These are phyloP conservation scores for Urocynchramus pylzowi DNA, from an alignment of 2,113 vertebrate genomes.

Conservation along the genomic window DNA sequence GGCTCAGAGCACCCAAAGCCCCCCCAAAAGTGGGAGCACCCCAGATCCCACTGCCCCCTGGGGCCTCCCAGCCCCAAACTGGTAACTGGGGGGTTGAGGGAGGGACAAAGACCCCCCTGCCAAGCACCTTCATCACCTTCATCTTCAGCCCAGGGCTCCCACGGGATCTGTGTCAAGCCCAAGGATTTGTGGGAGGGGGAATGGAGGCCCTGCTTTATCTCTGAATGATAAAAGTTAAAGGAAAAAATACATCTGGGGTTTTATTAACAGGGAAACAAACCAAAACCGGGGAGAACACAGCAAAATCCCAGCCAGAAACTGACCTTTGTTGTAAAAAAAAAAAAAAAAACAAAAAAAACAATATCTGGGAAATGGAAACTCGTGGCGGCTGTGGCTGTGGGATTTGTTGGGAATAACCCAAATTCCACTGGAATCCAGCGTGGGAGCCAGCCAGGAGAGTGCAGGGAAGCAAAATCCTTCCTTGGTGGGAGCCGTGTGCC, in stretches of 20 bases:
- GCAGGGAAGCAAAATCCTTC: not conserved
- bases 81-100: too few species aligned
- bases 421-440: not conserved
- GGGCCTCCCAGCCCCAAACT: not conserved
- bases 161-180: not conserved
- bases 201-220: not conserved
- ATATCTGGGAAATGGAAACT: not conserved
- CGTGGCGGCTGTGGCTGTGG: fast-evolving
- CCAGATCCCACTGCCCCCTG: not conserved
- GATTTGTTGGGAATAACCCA: conserved; percentile 4
- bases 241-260: not conserved
- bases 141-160: not conserved
- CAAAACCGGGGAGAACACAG: not conserved
- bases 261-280: not conserved
- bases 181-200: not conserved
- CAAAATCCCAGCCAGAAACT: not conserved
- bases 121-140: not conserved
- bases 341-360: not conserved
- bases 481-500: fast-evolving
- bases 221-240: not conserved
- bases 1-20: not conserved
- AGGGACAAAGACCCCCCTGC: too few species aligned
- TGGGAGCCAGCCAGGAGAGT: not conserved
- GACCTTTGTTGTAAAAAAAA: not conserved
- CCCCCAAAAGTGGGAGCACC: not conserved